phyloP scores from a whole-genome alignment of 2,113 vertebrate species.

The Sterrhoptilus dennistouni region DNA sequence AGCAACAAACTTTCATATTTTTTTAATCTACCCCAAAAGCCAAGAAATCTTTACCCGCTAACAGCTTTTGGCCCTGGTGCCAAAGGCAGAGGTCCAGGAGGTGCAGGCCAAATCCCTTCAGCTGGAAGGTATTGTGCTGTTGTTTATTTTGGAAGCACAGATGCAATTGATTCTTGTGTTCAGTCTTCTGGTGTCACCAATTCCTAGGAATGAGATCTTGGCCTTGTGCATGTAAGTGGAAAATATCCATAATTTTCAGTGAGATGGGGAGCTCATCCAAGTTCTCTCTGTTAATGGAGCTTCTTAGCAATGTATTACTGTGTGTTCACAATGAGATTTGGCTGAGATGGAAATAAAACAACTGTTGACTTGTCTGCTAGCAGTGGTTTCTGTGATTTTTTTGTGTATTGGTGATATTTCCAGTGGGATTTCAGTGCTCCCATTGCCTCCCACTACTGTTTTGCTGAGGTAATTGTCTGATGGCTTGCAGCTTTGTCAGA shows the following conservation, averaged over 20 bases:
- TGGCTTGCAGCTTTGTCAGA: background rate
- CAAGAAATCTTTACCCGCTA: background rate
- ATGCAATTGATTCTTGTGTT: background rate
- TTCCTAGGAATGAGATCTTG: background rate
- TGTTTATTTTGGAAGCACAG: constrained; percentile 38
- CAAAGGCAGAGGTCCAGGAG: background rate
- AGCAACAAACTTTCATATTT: background rate
- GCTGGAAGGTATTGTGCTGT: constrained; percentile 43
- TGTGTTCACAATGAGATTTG: background rate
- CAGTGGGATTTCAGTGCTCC: background rate
- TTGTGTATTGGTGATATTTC: background rate
- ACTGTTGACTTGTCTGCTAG: background rate
- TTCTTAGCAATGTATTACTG: background rate
- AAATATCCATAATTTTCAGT: background rate
- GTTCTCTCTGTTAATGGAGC: background rate
- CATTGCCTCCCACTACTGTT: background rate
- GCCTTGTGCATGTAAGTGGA: background rate
- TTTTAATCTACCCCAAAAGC: background rate
- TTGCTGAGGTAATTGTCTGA: background rate
- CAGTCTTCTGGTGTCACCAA: background rate
- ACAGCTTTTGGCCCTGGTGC: background rate
- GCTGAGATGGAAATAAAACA: background rate
- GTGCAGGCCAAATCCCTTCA: constrained; percentile 1
- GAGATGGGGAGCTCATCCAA: background rate
- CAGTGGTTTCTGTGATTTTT: background rate